Evolutionary conservation across 2,888 invertebrate genomes (phyloP), one percentile per base, ranked within the genome.

Genomic region (Eupeodes latifasciatus): DNA sequence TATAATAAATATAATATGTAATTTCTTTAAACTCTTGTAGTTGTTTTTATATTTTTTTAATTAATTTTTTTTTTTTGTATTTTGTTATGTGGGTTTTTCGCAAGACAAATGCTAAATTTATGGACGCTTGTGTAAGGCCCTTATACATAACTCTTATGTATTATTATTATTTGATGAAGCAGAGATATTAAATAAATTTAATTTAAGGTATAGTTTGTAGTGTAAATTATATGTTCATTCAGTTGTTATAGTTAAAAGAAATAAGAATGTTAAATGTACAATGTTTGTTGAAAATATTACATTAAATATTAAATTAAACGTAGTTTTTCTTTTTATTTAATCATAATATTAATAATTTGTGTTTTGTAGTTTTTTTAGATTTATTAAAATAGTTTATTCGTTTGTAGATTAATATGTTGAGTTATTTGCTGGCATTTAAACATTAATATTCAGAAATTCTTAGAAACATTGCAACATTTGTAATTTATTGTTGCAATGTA

Each of bases 1-100:
- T 36, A 27, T 27, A 78, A 82, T 75, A 78, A 85, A 87, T 84
- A 87, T 84, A 77, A 84, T 87, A 69, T 87, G 76, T 71, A 40
- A 64, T 62, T 81, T 80, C 67, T 77, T 14, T 16, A 71, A 55
- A 84, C 44, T 74, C 44, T 69, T 71, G 11, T 14, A n/a, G 53
- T 64, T 82, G 40, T 53, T 53, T 34, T 59, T 27, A 27, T 67
- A 27, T 49, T 14, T 40, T 40, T 40, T 9, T 40, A 40, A 40
- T 27, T 27, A 40, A 40, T 27, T n/a, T 67, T 49, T 51, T 55
- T 16, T 55, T 57, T n/a, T 59, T 27, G 27, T 27, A 12, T 59
- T 57, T 57, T 47, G 9, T n/a, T 51, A 36, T 5, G n/a, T 7
- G 9, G 40, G 40, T 40, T 40, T 40, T 40, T 40, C 36, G 1